Percentiles rank a stretch among this genome's conserved stretches.
Conservation (phyloP, 2,888 invertebrate genomes). For the Gisinianus flammeolus region DNA sequence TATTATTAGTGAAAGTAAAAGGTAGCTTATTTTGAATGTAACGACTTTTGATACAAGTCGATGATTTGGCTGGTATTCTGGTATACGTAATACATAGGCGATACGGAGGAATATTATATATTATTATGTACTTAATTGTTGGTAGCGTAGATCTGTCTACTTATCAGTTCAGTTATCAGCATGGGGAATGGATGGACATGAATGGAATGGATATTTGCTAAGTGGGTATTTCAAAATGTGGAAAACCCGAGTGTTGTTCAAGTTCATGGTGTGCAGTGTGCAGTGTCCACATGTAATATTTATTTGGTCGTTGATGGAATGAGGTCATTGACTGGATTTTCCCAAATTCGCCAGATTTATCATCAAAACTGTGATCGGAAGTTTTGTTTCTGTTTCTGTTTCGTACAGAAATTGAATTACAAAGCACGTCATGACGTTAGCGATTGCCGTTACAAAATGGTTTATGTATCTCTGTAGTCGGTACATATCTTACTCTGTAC, state of each 20-base stretch:
- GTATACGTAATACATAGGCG: no score
- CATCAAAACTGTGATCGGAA: no score
- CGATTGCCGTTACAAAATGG: no score
- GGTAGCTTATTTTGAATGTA: no score
- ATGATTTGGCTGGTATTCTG: no score
- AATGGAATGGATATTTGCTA: background rate
- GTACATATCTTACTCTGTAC: background rate
- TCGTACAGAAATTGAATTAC: background rate
- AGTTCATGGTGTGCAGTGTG: background rate
- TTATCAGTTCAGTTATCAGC: background rate
- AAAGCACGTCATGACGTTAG: background rate
- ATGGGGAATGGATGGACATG: no score
- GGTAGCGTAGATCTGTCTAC: background rate
- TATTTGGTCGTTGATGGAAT: background rate
- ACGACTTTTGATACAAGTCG: no score
- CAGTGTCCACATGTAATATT: background rate
- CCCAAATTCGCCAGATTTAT: no score
- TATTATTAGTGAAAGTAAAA: no score
- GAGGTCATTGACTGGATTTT: background rate
- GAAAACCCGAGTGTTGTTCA: background rate
- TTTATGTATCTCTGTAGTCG: background rate
- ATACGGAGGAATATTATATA: no score
- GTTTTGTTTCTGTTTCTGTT: background rate
- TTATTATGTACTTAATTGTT: no score
- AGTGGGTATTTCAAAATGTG: no score